Evolutionary conservation across 1,140 invertebrate species (phyloP).

Genomic region (Drosophila equinoxialis): DNA sequence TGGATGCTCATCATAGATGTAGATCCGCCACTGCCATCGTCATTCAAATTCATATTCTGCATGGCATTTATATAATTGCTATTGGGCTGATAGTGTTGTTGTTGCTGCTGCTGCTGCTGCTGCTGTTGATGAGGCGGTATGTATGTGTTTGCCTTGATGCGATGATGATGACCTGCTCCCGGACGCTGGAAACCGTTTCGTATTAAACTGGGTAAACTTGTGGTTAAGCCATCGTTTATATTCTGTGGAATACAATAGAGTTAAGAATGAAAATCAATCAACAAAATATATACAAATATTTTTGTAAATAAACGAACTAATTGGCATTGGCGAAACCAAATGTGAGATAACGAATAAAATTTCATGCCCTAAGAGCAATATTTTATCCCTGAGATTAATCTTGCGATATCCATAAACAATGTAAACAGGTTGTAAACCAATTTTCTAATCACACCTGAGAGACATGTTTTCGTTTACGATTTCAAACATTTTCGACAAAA

Average conservation of each 20-base stretch:
- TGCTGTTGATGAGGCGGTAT: slow-evolving; percentile 70
- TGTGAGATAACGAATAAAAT: no score
- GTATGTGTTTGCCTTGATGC: slow-evolving; percentile 66
- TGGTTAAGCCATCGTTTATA: slow-evolving; percentile 60
- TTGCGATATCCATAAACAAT: no score
- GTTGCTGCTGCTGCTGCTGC: slow-evolving; percentile 58
- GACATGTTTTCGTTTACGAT: no score
- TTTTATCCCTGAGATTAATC: no score
- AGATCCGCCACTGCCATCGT: slow-evolving; percentile 50
- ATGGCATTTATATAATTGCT: slow-evolving; percentile 67
- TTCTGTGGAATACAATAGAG: slow-evolving; percentile 34
- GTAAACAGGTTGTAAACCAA: no score
- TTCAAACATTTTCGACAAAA: no score
- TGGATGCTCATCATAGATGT: slow-evolving; percentile 55
- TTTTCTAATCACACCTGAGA: no score
- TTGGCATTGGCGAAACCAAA: no score
- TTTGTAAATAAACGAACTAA: no score
- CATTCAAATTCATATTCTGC: slow-evolving; percentile 74
- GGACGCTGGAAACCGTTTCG: slow-evolving; percentile 75
- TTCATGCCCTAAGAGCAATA: no score
- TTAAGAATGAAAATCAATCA: no score
- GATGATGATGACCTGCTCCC: slow-evolving; percentile 53
- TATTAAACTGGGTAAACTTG: slow-evolving; percentile 71
- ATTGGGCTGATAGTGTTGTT: slow-evolving; percentile 57
- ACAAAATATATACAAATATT: no score